phyloP scores from a whole-genome alignment of 2,888 invertebrate species.

The Lepidonotus clava region DNA sequence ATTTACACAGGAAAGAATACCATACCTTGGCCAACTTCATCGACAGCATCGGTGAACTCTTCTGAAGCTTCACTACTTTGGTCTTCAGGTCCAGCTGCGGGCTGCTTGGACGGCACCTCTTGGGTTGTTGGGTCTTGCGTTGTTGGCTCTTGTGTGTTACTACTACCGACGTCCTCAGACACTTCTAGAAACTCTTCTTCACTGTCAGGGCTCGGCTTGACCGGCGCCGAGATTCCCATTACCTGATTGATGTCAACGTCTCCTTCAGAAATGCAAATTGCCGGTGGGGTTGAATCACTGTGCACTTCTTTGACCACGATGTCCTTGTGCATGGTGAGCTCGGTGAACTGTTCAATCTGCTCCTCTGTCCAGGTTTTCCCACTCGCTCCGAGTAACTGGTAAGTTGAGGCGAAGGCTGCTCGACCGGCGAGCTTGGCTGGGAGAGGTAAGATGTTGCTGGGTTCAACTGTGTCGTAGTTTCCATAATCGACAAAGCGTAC shows the following conservation, averaged over 20 bases:
- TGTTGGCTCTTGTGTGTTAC: not conserved
- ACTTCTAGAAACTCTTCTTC: not conserved
- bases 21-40: not conserved
- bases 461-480: conserved; percentile 67
- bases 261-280: conserved; percentile 2
- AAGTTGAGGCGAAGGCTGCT: not conserved
- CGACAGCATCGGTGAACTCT: conserved; percentile 35
- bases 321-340: conserved; percentile 42
- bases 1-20: too few relatives aligned
- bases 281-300: not conserved
- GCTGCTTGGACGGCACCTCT: too few relatives aligned
- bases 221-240: not conserved
- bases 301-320: not conserved
- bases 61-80: conserved; percentile 8
- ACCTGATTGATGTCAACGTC: conserved; percentile 3
- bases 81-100: not conserved
- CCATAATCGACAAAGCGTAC: conserved; percentile 79
- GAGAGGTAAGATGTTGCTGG: conserved; percentile 59
- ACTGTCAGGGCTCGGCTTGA: not conserved
- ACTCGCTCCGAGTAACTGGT: not conserved
- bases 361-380: conserved; percentile 44
- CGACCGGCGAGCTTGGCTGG: not conserved
- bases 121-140: not conserved
- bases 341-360: conserved; percentile 41
- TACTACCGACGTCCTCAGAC: not conserved